A percentile compares a stretch with the other conserved stretches of the same genome.
Conservation (phyloP, 2,888 invertebrate species). For the Urechis unicinctus region DNA sequence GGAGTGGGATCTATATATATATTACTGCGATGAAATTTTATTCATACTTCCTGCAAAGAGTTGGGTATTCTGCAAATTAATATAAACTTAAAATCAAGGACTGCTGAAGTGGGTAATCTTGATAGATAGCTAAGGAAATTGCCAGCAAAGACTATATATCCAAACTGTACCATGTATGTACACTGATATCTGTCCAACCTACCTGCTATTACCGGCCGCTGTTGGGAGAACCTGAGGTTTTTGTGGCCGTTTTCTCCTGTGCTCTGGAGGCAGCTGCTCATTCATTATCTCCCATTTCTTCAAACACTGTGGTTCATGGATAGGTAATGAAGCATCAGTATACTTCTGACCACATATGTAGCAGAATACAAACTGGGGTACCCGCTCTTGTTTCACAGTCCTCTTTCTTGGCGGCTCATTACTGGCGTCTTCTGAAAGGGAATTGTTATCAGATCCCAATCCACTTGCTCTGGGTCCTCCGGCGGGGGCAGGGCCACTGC, state of each 20-base stretch:
- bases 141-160: too few relatives aligned
- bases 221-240: conserved; percentile 10
- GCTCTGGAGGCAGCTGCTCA: conserved; percentile 52
- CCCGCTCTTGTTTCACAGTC: not conserved
- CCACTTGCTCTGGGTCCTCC: not conserved
- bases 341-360: conserved; percentile 62
- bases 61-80: too few relatives aligned
- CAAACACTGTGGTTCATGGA: conserved; percentile 63
- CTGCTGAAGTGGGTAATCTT: too few relatives aligned
- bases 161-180: too few relatives aligned
- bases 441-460: not conserved
- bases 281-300: conserved; percentile 60
- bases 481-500: not conserved
- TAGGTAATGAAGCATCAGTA: conserved; percentile 58
- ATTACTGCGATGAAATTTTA: too few relatives aligned
- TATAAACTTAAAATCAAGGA: too few relatives aligned
- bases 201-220: too few relatives aligned
- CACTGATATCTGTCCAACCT: too few relatives aligned
- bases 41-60: too few relatives aligned
- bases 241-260: conserved; percentile 9
- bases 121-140: too few relatives aligned
- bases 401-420: not conserved
- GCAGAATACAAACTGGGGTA: conserved; percentile 51
- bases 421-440: not conserved
- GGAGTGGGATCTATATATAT: too few relatives aligned